Base-by-base conservation (phyloP, 2,888 invertebrate genomes). In the Monopis laevigella region DNA sequence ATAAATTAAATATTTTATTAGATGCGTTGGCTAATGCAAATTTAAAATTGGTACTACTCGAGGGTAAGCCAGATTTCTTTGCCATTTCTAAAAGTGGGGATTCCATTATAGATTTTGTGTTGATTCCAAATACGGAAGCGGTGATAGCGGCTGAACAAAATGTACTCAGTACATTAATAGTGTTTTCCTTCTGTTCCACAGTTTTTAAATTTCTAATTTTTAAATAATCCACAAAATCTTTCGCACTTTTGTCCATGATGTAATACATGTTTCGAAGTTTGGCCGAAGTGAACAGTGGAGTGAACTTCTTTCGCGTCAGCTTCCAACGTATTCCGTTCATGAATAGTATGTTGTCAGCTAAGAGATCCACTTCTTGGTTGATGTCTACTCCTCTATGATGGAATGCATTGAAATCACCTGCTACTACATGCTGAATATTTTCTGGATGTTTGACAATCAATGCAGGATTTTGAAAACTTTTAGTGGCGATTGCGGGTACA, bases 251-350 rank as follows among this genome's bases (percentile, higher is more conserved):
- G n/a, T 64, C 63, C 19, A 71, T 60, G 2, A 69, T 62, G 38
- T 60, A 62, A 44, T 61, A 72, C 67, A 77, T 67, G 21, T 64
- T 70, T 40, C 58, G 68, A 11, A 75, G 51, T 47, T 74, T 75
- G 0, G 54, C 50, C 0, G 58, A 51, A 0, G 71, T 70, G 44
- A 77, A 75, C 0, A 67, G 50, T 0, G 74, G 68, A 0, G 65
- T 59, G 43, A 78, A 48, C 39, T 60, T 70, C 24, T 70, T 67
- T 10, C 73, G 53, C 8, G 71, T 52, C 6, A 62, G 47, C 41
- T 67, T 65, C 78, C 74, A 77, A 44, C 59, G 55, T 7, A 56
- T 56, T 2, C 70, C 57, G 13, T 59, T 44, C 42, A 60, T 49
- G 26, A 68, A 50, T 2, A 68, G 46, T 2, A 68, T 44, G 32